Evolutionary conservation across 2,888 invertebrate species (phyloP).

Genomic region (Troides aeacus): DNA sequence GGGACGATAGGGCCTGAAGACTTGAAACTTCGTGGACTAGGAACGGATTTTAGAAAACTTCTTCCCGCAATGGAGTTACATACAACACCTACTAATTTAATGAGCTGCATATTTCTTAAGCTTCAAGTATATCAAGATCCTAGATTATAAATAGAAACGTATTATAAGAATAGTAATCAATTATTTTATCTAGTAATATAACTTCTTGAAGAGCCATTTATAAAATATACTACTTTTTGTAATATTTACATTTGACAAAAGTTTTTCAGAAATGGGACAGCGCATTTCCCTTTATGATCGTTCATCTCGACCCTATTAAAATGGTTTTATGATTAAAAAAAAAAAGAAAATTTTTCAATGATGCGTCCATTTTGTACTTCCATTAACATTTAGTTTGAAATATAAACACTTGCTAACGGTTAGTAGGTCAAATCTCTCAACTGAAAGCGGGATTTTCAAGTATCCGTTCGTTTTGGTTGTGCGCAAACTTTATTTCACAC

Average conservation of each 20-base stretch:
- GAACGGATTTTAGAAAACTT: too few relatives aligned
- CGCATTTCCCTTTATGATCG: constrained; percentile 7
- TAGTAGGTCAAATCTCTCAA: constrained; percentile 26
- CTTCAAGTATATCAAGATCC: too few relatives aligned
- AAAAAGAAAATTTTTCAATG: constrained; percentile 19
- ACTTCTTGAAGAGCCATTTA: too few relatives aligned
- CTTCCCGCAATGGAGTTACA: too few relatives aligned
- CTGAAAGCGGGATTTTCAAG: constrained; percentile 11
- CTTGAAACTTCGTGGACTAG: too few relatives aligned
- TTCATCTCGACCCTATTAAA: constrained; percentile 13
- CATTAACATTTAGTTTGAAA: constrained; percentile 25
- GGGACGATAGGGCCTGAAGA: too few relatives aligned
- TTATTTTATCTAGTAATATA: too few relatives aligned
- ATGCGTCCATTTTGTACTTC: constrained; percentile 23
- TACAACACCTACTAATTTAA: too few relatives aligned
- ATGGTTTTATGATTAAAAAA: constrained; percentile 8
- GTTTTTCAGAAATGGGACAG: constrained; percentile 14
- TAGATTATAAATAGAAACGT: too few relatives aligned
- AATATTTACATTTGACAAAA: constrained; percentile 20
- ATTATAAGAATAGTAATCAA: too few relatives aligned
- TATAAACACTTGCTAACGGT: constrained; percentile 19
- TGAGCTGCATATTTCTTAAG: too few relatives aligned
- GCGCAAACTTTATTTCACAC: constrained; percentile 6
- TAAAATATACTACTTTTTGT: too few relatives aligned
- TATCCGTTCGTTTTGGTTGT: constrained; percentile 16